Evolutionary conservation across 2,797 vertebrate species (phyloP), one percentile per base, ranked within the genome.

Genomic region (Lacerta bilineata): DNA sequence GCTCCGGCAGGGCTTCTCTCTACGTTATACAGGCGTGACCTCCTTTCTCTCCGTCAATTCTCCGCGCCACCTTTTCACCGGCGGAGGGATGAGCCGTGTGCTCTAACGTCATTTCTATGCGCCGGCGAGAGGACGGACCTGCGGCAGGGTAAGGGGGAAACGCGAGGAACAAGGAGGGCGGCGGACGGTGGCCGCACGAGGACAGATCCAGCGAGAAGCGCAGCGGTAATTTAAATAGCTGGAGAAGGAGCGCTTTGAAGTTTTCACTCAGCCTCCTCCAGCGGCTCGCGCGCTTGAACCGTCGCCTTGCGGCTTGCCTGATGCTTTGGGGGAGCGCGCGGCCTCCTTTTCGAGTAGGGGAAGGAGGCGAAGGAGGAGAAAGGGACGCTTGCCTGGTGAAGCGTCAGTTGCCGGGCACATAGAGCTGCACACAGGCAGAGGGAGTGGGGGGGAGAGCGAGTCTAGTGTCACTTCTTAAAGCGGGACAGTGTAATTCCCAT

Each of bases 151-250:
- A 43, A 46, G 66, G 43, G 68, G n/a, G 17, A 9, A 59, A 25
- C 3, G 8, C 39, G 1, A 1, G 2, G 2, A 50, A 27, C 0
- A 8, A 18, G 59, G 41, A 8, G 79, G 46, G 64, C 46, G 89
- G 86, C 64, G 86, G 86, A 71, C 69, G 90, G 86, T 83, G 86
- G 86, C 86, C 11, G 86, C 23, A 1, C n/a, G 43, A n/a, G 76
- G 71, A 10, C 89, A 25, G n/a, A 59, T 55, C 66, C 4, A 61
- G 68, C n/a, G 33, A 39, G 39, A 87, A 29, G 78, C 64, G 29
- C 11, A 84, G 50, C 27, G 1, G 36, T 46, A 71, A 36, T 25
- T 33, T 55, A 55, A 55, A 55, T 55, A 55, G 3, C 50, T 55
- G 50, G 13, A 55, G 50, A 55, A 55, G 50, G 13, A 15, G 33